Base-by-base conservation (phyloP, 2,888 invertebrate species). In the Pycnomerus fuliginosus region DNA sequence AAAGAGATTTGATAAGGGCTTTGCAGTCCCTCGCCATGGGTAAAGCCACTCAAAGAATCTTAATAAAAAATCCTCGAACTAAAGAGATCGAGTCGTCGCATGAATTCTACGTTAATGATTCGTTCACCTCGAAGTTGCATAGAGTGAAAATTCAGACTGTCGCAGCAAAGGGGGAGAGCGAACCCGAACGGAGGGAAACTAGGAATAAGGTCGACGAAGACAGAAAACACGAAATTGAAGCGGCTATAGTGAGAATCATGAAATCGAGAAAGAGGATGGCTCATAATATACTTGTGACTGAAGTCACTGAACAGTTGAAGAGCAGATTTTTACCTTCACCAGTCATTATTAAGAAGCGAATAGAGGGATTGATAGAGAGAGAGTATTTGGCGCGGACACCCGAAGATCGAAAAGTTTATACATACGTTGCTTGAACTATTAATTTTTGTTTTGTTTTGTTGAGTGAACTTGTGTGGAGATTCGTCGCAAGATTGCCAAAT, bases 181-280 rank as follows among this genome's bases (percentile, higher is more conserved):
- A 99, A 73, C 98, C 98, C n/a, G 99, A 99, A 73, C 82, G 99
- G 55, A 86, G 91, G 69, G 99, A 99, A 76, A 99, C 98, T 0
- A 84, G 97, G 60, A 94, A 87, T 70, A 98, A 97, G 75, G 58
- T 71, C 8, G 98, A 99, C 70, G 98, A 99, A 73, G 98, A 99
- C 75, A 83, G 98, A 59, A 98, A 98, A 73, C 97, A 98, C 74
- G 98, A 98, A 78, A 98, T 99, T 60, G 99, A 99, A 76, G 98
- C 98, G 33, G 98, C 98, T 52, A 96, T 99, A 69, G 98, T 99
- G 52, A 83, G 96, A 69, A 97, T 99, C 69, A 99, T 99, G 99
- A 99, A 99, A 76, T 91, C 95, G 32, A 80, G 98, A 56, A 96
- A 97, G 80, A 85, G 88, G 65, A 87, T 98, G 85, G 82, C 89